Conservation (phyloP, 2,113 vertebrate species). For the Butastur rufipennis region DNA sequence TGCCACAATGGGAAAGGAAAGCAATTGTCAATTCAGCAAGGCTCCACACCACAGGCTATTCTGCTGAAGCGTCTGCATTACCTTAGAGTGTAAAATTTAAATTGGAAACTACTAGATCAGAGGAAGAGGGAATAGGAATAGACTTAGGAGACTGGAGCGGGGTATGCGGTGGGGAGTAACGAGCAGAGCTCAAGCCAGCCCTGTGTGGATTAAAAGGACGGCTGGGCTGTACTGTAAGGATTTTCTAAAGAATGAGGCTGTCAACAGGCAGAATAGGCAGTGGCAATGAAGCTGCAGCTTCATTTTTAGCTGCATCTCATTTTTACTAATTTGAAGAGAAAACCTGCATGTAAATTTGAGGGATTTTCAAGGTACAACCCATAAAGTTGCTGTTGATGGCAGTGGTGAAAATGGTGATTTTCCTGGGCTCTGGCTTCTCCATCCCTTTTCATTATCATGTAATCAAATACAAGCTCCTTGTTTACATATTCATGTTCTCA, state of each 20-base stretch:
- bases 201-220: neutral
- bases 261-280: neutral
- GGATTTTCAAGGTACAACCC: neutral
- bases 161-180: neutral
- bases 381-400: neutral
- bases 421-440: neutral
- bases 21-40: neutral
- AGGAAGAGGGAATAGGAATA: neutral
- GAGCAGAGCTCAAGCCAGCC: neutral
- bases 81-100: neutral
- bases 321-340: neutral
- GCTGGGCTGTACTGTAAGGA: neutral
- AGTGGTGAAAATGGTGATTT: neutral
- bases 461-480: neutral
- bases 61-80: neutral
- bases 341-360: neutral
- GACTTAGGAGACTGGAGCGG: neutral
- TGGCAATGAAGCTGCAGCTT: neutral
- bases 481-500: rapidly evolving
- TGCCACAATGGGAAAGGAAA: neutral
- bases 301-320: neutral
- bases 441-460: neutral
- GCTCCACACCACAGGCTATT: neutral
- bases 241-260: neutral
- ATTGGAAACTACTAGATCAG: neutral